Conservation (phyloP, 1,140 invertebrate species). For the Cyphomyrmex costatus region DNA sequence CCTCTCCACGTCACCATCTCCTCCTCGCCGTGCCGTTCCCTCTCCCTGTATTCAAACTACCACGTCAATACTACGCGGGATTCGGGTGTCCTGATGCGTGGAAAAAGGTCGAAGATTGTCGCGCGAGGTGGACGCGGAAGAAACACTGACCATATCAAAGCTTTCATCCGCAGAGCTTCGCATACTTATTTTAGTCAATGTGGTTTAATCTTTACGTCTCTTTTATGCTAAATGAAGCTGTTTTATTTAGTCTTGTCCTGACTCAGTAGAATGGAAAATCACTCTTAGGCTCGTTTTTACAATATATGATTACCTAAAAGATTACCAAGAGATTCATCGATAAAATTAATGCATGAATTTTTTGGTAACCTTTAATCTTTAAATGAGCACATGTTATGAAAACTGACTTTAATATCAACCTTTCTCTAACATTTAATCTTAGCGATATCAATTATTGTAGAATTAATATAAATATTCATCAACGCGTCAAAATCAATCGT, state of each 20-base stretch:
- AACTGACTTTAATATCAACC: too few species aligned
- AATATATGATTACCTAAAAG: too few species aligned
- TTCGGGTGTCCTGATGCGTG: constrained; percentile 65
- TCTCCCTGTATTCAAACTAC: constrained; percentile 78
- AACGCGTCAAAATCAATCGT: background rate
- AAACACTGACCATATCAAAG: background rate
- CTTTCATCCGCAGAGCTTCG: background rate
- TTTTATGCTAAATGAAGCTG: background rate
- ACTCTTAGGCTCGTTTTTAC: background rate
- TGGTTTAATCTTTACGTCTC: background rate
- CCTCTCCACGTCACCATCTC: constrained; percentile 35
- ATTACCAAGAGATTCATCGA: too few species aligned
- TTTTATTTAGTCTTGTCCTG: background rate
- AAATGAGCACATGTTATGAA: too few species aligned
- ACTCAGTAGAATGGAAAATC: background rate
- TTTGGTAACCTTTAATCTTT: too few species aligned
- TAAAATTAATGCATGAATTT: too few species aligned
- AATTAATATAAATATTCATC: background rate
- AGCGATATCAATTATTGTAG: background rate
- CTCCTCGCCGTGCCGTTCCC: constrained; percentile 29
- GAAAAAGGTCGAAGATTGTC: constrained; percentile 43
- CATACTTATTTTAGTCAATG: constrained; percentile 17
- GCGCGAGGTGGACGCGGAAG: constrained; percentile 35
- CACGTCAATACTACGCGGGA: constrained; percentile 77
- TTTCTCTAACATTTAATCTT: background rate